Evolutionary conservation across 2,888 invertebrate species (phyloP).

Genomic region (Agonum fuliginosum): DNA sequence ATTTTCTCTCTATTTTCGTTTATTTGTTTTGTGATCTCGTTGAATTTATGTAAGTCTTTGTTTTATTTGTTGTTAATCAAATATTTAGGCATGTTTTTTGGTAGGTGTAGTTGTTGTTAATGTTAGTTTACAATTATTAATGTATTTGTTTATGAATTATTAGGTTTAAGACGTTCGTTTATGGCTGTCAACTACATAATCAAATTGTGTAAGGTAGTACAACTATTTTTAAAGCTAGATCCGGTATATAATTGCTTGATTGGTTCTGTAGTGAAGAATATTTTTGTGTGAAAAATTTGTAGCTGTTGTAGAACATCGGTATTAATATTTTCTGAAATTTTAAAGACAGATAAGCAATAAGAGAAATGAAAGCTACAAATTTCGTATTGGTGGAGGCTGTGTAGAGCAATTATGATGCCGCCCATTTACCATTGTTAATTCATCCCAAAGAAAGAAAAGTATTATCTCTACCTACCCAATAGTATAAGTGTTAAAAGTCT

Average conservation of each 20-base stretch:
- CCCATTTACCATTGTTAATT: slow-evolving; percentile 40
- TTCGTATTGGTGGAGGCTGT: slow-evolving; percentile 54
- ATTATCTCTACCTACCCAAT: slow-evolving; percentile 16
- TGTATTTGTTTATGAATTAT: background rate
- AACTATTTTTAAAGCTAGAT: slow-evolving; percentile 12
- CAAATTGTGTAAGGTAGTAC: background rate
- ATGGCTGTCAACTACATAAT: background rate
- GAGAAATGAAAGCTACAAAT: slow-evolving; percentile 11
- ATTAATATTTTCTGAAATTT: slow-evolving; percentile 17
- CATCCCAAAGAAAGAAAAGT: background rate
- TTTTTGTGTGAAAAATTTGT: slow-evolving; percentile 40
- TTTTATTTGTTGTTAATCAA: slow-evolving; percentile 1
- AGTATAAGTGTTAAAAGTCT: slow-evolving; percentile 34
- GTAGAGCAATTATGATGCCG: slow-evolving; percentile 54
- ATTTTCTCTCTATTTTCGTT: background rate
- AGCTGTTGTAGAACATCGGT: background rate
- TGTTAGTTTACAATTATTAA: background rate
- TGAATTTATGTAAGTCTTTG: background rate
- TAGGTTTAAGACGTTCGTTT: background rate
- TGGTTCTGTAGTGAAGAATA: slow-evolving; percentile 17
- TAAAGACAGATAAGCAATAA: slow-evolving; percentile 6
- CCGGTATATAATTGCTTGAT: slow-evolving; percentile 34
- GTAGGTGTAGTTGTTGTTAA: background rate
- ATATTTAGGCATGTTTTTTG: slow-evolving; percentile 31
- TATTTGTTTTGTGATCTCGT: background rate